Conservation (phyloP, 2,888 invertebrate species). For the Encarsia formosa region DNA sequence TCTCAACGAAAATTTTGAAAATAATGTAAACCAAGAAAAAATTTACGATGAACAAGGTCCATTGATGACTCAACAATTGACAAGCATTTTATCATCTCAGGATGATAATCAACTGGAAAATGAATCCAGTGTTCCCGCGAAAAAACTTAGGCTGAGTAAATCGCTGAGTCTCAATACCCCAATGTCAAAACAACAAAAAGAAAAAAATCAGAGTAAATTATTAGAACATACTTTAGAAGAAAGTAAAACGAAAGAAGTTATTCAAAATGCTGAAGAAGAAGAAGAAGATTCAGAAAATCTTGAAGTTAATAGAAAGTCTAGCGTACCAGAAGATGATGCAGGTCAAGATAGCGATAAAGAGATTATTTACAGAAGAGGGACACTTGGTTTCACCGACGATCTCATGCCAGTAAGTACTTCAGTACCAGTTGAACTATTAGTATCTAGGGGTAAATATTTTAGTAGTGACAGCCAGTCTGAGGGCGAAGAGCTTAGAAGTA, state of each 20-base stretch:
- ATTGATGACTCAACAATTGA: slow-evolving; percentile 40
- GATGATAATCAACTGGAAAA: not conserved
- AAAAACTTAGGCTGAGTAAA: not conserved
- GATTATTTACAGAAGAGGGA: slow-evolving; percentile 10
- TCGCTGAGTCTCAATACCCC: not conserved
- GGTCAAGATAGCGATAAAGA: not conserved
- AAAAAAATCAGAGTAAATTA: not conserved
- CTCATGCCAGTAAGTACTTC: slow-evolving; percentile 1
- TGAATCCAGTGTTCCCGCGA: not conserved
- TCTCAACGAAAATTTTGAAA: slow-evolving; percentile 11
- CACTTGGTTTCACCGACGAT: not conserved
- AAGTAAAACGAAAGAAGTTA: slow-evolving; percentile 13
- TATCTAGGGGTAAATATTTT: slow-evolving; percentile 2
- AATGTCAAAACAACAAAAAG: not conserved
- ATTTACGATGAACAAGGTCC: slow-evolving; percentile 26
- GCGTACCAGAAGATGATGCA: not conserved
- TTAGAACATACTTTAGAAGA: not conserved
- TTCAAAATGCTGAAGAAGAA: slow-evolving; percentile 21
- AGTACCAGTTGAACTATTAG: not conserved
- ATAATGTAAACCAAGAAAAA: slow-evolving; percentile 9
- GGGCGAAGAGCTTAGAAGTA: not conserved
- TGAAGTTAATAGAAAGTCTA: not conserved
- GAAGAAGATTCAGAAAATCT: slow-evolving; percentile 24
- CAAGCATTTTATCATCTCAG: slow-evolving; percentile 33
- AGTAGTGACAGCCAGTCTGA: slow-evolving; percentile 18